Conservation (phyloP, 2,888 invertebrate genomes). For the Eupithecia pulchellata region DNA sequence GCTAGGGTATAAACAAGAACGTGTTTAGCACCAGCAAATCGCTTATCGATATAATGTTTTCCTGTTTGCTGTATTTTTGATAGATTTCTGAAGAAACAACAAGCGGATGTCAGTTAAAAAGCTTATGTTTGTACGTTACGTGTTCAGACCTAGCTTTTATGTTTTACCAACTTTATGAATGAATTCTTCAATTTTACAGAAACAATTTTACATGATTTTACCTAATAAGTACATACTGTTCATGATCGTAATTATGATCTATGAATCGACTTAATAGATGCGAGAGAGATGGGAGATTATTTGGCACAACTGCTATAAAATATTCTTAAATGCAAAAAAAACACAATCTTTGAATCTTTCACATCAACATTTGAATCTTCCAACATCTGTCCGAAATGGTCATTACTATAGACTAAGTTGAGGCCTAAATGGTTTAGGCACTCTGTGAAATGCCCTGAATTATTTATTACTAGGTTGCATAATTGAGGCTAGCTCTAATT, state of each 20-base stretch:
- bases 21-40: background rate
- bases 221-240: too few relatives aligned
- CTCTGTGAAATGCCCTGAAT: background rate
- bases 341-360: too few relatives aligned
- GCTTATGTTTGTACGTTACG: too few relatives aligned
- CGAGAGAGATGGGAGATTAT: too few relatives aligned
- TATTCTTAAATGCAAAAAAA: background rate
- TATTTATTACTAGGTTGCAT: slow-evolving; percentile 13
- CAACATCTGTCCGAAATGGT: background rate
- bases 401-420: background rate
- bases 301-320: too few relatives aligned
- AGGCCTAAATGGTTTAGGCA: background rate
- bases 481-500: slow-evolving; percentile 8
- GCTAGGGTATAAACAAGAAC: background rate
- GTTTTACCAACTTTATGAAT: too few relatives aligned
- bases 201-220: too few relatives aligned
- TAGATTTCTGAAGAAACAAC: background rate
- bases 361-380: background rate
- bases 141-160: too few relatives aligned
- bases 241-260: too few relatives aligned
- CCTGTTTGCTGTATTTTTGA: background rate
- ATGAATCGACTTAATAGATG: too few relatives aligned
- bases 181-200: too few relatives aligned
- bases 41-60: background rate
- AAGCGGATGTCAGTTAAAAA: background rate